Conservation (phyloP, 2,797 vertebrate genomes). For the Triplophysa bombifrons region DNA sequence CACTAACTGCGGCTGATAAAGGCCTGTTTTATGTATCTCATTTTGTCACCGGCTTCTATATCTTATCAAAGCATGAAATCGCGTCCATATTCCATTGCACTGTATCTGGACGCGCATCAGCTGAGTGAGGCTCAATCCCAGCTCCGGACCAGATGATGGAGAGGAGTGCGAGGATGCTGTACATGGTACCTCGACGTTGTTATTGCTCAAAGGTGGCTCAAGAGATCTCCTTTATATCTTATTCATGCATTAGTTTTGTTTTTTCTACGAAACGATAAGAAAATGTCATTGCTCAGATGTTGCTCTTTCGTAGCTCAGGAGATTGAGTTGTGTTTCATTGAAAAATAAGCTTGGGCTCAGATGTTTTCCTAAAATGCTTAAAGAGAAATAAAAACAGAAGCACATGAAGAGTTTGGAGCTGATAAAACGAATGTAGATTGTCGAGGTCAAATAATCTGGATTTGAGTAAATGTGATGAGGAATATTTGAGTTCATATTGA, state of each 20-base stretch:
- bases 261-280: no score
- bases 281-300: neutral
- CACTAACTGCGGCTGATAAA: conserved; percentile 68
- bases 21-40: conserved; percentile 78
- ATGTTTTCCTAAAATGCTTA: no score
- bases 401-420: no score
- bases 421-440: no score
- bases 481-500: no score
- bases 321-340: no score
- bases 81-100: conserved; percentile 74
- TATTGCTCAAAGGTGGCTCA: neutral
- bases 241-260: neutral
- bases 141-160: neutral
- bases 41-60: conserved; percentile 74
- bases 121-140: conserved; percentile 60
- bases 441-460: no score
- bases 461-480: no score
- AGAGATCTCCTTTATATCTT: neutral
- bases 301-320: neutral
- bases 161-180: neutral
- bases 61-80: conserved; percentile 82
- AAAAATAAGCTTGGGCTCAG: no score
- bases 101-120: conserved; percentile 76
- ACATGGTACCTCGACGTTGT: no score
- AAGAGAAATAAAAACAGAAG: no score